Conservation (phyloP, 2,113 vertebrate species). For the Tyto alba region DNA sequence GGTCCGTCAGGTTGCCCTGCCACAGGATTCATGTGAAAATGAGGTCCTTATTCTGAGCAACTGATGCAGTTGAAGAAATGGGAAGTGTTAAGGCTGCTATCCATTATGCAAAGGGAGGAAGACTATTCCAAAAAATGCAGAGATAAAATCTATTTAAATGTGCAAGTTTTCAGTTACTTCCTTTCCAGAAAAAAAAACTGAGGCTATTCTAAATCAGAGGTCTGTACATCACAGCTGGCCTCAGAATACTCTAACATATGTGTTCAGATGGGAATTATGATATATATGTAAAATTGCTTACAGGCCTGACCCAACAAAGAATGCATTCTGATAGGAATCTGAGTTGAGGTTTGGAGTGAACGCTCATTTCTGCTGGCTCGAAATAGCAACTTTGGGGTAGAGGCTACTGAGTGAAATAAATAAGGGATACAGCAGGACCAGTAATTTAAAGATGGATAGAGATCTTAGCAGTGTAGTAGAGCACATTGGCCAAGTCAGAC, state of each 20-base stretch:
- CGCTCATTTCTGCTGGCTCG: neutral
- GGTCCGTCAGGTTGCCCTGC: neutral
- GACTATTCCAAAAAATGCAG: neutral
- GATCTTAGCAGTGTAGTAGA: neutral
- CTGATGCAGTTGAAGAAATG: neutral
- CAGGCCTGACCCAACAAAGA: neutral
- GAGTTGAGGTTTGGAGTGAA: neutral
- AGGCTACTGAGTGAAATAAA: neutral
- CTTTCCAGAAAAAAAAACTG: neutral
- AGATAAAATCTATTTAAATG: neutral
- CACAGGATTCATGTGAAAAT: neutral
- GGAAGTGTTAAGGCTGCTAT: neutral
- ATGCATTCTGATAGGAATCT: neutral
- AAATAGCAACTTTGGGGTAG: neutral
- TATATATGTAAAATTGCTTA: neutral
- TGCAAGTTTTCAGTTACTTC: neutral
- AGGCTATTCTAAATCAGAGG: neutral
- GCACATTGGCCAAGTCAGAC: neutral
- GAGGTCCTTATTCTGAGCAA: neutral
- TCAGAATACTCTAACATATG: neutral
- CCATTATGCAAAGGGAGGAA: neutral
- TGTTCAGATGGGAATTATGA: slow-evolving; percentile 7
- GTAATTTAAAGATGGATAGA: neutral
- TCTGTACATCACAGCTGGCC: slow-evolving; percentile 5
- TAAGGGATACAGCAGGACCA: neutral